These are phyloP conservation scores for Synaphobranchus kaupii DNA, from an alignment of 2,797 vertebrate genomes.

Conservation along the genomic window DNA sequence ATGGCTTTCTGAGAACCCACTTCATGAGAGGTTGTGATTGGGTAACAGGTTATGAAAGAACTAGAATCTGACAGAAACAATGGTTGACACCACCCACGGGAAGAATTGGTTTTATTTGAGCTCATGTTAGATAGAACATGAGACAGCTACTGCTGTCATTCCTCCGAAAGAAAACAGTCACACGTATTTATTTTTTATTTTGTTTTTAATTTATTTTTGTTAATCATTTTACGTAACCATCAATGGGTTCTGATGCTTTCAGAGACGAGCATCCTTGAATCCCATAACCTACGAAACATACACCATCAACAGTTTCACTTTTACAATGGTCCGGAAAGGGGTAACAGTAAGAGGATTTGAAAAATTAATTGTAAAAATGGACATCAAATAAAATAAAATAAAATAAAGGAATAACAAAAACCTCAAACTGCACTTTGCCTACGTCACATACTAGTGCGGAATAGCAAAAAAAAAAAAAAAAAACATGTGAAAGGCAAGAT, in stretches of 20 bases:
- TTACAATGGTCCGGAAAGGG: conserved; percentile 59
- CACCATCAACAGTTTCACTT: conserved; percentile 58
- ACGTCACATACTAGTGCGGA: conserved; percentile 59
- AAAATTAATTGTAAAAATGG: conserved; percentile 42
- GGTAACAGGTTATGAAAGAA: not conserved
- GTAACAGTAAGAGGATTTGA: conserved; percentile 34
- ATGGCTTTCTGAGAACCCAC: not conserved
- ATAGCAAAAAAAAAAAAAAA: conserved; percentile 54
- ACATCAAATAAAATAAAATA: conserved; percentile 46
- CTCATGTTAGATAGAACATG: not conserved
- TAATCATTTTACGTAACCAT: conserved; percentile 73
- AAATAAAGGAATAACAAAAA: conserved; percentile 54
- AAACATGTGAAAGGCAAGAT: conserved; percentile 63
- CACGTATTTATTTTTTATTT: conserved; percentile 34
- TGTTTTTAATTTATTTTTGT: conserved; percentile 54
- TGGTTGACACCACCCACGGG: not conserved
- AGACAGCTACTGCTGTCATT: not conserved
- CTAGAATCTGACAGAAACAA: not conserved
- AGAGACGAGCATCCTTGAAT: conserved; percentile 53
- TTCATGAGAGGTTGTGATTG: not conserved
- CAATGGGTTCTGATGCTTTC: conserved; percentile 66
- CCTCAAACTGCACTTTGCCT: conserved; percentile 58
- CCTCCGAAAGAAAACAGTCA: conserved; percentile 28
- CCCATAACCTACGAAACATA: conserved; percentile 68
- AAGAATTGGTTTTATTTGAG: conserved; percentile 8